phyloP scores from a whole-genome alignment of 1,140 invertebrate species.

The Eubasilissa regina region DNA sequence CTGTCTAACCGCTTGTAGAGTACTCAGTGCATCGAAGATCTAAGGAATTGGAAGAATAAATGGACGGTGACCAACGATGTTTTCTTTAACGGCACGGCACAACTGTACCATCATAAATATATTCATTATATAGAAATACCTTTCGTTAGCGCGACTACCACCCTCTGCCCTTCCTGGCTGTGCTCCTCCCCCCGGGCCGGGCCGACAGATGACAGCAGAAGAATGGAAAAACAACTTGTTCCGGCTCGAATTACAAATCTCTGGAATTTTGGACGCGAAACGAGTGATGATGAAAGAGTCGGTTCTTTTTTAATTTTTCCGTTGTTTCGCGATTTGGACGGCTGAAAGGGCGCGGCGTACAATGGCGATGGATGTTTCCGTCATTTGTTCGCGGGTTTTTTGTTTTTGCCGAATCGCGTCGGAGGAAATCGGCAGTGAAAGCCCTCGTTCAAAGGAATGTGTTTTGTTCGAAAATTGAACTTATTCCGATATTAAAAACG shows the following conservation, averaged over 20 bases:
- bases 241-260: conserved; percentile 54
- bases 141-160: not conserved
- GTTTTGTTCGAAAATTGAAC: not conserved
- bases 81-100: not conserved
- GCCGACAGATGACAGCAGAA: conserved; percentile 58
- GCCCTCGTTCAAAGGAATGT: conserved; percentile 3
- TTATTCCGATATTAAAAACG: not conserved
- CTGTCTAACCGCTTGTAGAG: no score
- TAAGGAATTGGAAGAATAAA: no score
- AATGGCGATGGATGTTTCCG: conserved; percentile 1
- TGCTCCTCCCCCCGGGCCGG: not conserved
- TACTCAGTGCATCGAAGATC: no score
- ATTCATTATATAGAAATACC: not conserved
- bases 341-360: not conserved
- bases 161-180: not conserved
- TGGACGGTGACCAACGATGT: not conserved
- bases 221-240: conserved; percentile 58
- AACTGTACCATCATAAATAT: not conserved
- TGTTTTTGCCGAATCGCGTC: not conserved
- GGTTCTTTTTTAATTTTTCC: conserved; percentile 51
- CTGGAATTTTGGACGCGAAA: conserved; percentile 25
- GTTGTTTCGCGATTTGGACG: not conserved
- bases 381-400: conserved; percentile 3
- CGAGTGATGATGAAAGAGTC: conserved; percentile 44
- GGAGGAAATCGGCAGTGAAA: not conserved